Percentiles rank a stretch among this genome's conserved stretches.
These are phyloP conservation scores for Calephelis virginiensis DNA, from an alignment of 1,140 invertebrate species.

Conservation along the genomic window DNA sequence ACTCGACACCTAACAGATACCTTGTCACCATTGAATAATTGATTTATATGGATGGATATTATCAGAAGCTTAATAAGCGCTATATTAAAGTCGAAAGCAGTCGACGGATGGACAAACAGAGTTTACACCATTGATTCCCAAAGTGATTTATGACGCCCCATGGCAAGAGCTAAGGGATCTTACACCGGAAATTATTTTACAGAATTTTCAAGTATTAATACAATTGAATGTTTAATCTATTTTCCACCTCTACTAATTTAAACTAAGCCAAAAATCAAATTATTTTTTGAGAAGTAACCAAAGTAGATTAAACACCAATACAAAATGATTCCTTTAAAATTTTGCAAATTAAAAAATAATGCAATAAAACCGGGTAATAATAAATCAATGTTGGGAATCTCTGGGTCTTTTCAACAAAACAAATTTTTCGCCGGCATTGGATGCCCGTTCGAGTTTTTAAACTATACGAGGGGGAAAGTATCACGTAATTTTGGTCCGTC, in stretches of 20 bases:
- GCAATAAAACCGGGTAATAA: not conserved
- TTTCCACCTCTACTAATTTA: no score
- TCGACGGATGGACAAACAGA: slow-evolving; percentile 52
- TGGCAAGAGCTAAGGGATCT: no score
- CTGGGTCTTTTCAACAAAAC: slow-evolving; percentile 24
- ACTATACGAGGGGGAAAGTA: slow-evolving; percentile 49
- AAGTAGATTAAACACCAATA: no score
- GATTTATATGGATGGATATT: slow-evolving; percentile 77
- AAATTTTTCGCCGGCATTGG: slow-evolving; percentile 48
- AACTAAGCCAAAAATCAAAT: no score
- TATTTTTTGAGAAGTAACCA: no score
- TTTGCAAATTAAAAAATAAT: not conserved
- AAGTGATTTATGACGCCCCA: not conserved
- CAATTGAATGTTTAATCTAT: no score
- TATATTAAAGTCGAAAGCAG: slow-evolving; percentile 56
- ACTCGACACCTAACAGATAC: slow-evolving; percentile 70
- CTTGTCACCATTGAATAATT: slow-evolving; percentile 78
- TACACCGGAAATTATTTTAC: no score
- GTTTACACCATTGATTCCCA: not conserved
- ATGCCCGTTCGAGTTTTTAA: slow-evolving; percentile 44
- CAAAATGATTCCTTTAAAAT: no score
- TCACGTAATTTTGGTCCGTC: slow-evolving; percentile 66
- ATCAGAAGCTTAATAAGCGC: slow-evolving; percentile 74
- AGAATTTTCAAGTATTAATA: no score
- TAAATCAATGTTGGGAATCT: not conserved